Evolutionary conservation across 2,888 invertebrate species (phyloP).

Genomic region (Microctonus brassicae): DNA sequence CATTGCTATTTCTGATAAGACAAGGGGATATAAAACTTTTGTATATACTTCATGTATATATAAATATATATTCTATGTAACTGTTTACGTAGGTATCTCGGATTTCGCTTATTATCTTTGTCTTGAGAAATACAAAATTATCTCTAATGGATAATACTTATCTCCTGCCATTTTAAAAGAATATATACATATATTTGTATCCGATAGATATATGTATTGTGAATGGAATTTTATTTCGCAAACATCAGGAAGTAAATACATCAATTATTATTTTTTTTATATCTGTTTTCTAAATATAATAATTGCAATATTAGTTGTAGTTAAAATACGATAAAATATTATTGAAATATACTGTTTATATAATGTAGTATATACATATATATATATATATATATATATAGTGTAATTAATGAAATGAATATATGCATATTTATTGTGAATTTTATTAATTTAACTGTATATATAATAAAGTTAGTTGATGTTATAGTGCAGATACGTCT

Average conservation of each 20-base stretch:
- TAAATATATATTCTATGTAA: not conserved
- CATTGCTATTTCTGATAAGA: slow-evolving; percentile 10
- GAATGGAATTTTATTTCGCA: not conserved
- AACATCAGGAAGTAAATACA: not conserved
- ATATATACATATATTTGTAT: not conserved
- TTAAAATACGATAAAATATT: too few relatives aligned
- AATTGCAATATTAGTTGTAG: too few relatives aligned
- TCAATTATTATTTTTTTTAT: not conserved
- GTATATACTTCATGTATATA: not conserved
- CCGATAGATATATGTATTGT: not conserved
- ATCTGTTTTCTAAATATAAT: too few relatives aligned
- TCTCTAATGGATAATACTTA: not conserved
- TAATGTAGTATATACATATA: too few relatives aligned
- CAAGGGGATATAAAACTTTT: not conserved
- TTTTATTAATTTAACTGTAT: not conserved
- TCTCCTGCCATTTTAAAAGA: not conserved
- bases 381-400: too few relatives aligned
- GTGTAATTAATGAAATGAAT: not conserved
- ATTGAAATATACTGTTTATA: too few relatives aligned
- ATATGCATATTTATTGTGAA: not conserved
- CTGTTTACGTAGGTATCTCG: not conserved
- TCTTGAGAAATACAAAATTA: not conserved
- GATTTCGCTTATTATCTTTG: not conserved
- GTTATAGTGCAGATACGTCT: not conserved
- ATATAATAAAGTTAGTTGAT: not conserved